Evolutionary conservation across 2,888 invertebrate genomes (phyloP).

Genomic region (Nephrocerus scutellatus): DNA sequence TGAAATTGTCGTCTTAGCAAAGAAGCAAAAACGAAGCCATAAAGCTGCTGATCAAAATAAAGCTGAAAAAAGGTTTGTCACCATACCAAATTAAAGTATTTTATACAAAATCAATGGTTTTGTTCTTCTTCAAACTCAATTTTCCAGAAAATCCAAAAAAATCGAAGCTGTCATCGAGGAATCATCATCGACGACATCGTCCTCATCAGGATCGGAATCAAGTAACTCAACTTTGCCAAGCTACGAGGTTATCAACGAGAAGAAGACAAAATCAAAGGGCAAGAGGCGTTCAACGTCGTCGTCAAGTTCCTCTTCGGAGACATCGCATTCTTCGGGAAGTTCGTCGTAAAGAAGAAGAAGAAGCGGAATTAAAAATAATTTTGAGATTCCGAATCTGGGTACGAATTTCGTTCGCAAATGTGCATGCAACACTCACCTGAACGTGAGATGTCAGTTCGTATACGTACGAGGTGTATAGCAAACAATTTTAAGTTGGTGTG

Average conservation of each 20-base stretch:
- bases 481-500: no score
- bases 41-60: constrained; percentile 36
- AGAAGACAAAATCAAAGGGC: constrained; percentile 31
- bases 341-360: no score
- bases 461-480: no score
- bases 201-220: constrained; percentile 32
- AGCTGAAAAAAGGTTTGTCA: constrained; percentile 41
- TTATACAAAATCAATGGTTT: no score
- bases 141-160: constrained; percentile 33
- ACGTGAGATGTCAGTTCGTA: no score
- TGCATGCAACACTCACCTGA: no score
- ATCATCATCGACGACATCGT: constrained; percentile 31
- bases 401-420: no score
- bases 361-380: no score
- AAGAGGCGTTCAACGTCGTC: constrained; percentile 31
- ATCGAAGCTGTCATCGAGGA: constrained; percentile 43
- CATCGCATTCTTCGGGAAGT: constrained; percentile 18
- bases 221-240: constrained; percentile 44
- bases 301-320: constrained; percentile 32
- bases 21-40: constrained; percentile 34
- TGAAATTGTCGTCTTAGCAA: constrained; percentile 31
- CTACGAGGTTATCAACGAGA: constrained; percentile 43
- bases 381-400: no score
- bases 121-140: constrained; percentile 1
- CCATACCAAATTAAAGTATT: no score